Percentiles rank a stretch among this genome's conserved stretches.
phyloP scores from a whole-genome alignment of 2,113 vertebrate species.

The Lanius collurio region DNA sequence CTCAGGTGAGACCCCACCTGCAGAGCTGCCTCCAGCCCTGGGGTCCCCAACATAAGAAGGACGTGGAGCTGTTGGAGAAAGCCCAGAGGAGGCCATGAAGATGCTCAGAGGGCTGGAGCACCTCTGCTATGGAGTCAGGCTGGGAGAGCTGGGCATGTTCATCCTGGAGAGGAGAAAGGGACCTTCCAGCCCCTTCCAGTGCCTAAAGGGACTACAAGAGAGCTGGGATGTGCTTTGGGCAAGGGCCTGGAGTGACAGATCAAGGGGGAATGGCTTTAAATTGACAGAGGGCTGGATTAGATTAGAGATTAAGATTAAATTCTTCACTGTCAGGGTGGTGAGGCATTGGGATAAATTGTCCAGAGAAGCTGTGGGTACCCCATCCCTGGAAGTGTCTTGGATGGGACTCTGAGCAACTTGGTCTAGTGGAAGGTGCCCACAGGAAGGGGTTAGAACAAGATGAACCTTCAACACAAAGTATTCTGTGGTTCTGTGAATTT shows the following conservation, averaged over 20 bases:
- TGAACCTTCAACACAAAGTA: neutral
- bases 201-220: neutral
- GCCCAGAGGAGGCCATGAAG: neutral
- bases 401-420: neutral
- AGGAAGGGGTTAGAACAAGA: fast-evolving
- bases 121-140: neutral
- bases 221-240: neutral
- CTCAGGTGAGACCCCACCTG: neutral
- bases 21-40: neutral
- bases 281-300: neutral
- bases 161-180: neutral
- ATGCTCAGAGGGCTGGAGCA: neutral
- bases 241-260: neutral
- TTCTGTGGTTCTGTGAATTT: too few relatives aligned
- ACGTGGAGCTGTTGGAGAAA: fast-evolving
- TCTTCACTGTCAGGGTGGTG: neutral
- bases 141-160: fast-evolving
- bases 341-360: neutral
- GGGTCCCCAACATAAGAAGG: fast-evolving
- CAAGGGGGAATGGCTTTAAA: neutral
- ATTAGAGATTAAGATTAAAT: neutral
- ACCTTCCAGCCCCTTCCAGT: neutral
- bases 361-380: neutral
- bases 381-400: neutral
- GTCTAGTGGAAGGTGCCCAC: neutral